These are phyloP conservation scores for Sapajus apella DNA, from an alignment of 2,113 vertebrate species.

Conservation along the genomic window DNA sequence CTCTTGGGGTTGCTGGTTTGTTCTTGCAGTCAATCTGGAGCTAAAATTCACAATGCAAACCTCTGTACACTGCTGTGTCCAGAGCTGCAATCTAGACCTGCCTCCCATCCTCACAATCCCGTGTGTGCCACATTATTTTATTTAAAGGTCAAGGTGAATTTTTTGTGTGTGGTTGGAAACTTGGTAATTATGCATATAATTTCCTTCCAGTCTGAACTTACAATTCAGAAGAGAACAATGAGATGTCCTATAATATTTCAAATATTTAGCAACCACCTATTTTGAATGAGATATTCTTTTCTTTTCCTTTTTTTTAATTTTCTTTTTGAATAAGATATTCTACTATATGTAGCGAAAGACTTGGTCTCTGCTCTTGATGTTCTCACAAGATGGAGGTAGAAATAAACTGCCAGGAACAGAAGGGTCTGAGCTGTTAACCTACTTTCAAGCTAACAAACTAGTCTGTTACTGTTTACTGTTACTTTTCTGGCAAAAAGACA, in stretches of 20 bases:
- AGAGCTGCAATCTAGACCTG: too few relatives aligned
- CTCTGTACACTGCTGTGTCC: too few relatives aligned
- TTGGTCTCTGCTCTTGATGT: background rate
- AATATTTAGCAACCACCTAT: background rate
- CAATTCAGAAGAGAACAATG: background rate
- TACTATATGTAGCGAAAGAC: background rate
- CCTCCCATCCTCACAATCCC: too few relatives aligned
- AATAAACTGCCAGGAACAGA: background rate
- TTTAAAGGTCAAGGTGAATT: background rate
- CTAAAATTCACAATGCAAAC: too few relatives aligned
- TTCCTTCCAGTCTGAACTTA: slow-evolving; percentile 2
- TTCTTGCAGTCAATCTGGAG: too few relatives aligned
- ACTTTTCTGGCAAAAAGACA: background rate
- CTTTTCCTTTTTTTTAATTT: too few relatives aligned
- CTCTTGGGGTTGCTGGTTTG: too few relatives aligned
- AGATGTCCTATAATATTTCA: background rate
- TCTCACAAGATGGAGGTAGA: background rate
- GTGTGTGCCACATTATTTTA: background rate
- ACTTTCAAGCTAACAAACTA: background rate
- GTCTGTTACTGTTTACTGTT: background rate
- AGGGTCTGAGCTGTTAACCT: background rate
- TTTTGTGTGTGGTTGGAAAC: background rate
- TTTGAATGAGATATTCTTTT: background rate
- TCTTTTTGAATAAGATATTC: background rate
- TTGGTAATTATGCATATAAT: background rate